phyloP scores from a whole-genome alignment of 1,140 invertebrate genomes.

The Hylaeus anthracinus region DNA sequence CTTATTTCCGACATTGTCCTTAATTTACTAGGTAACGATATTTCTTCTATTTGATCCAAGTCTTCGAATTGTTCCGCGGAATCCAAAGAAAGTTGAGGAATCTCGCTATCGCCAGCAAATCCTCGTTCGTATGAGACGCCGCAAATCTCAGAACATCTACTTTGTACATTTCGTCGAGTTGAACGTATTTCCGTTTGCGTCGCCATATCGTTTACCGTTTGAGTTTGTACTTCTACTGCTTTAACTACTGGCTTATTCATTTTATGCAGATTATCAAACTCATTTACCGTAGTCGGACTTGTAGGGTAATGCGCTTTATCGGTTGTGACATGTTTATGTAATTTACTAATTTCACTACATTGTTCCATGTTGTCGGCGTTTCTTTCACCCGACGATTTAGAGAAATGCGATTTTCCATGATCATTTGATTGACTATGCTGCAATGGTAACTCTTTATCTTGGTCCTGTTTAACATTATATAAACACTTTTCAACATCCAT shows the following conservation, averaged over 20 bases:
- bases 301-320: constrained; percentile 50
- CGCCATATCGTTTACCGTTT: constrained; percentile 79
- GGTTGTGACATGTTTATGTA: constrained; percentile 46
- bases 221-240: constrained; percentile 78
- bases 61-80: constrained; percentile 74
- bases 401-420: constrained; percentile 56
- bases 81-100: constrained; percentile 67
- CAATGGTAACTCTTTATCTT: constrained; percentile 66
- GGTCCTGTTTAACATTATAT: constrained; percentile 68
- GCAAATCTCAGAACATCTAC: constrained; percentile 60
- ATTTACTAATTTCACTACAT: constrained; percentile 43
- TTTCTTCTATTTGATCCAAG: constrained; percentile 73
- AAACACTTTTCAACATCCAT: constrained; percentile 76
- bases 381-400: constrained; percentile 10
- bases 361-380: constrained; percentile 35
- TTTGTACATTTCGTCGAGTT: constrained; percentile 53
- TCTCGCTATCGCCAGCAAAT: constrained; percentile 47
- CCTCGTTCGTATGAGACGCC: constrained; percentile 28
- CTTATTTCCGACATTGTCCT: constrained; percentile 79
- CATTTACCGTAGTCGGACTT: constrained; percentile 15
- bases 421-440: constrained; percentile 62
- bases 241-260: constrained; percentile 54
- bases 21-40: constrained; percentile 75
- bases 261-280: constrained; percentile 33
- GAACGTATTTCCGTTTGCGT: constrained; percentile 75